phyloP scores from a whole-genome alignment of 2,113 vertebrate genomes.

The Pipra filicauda region DNA sequence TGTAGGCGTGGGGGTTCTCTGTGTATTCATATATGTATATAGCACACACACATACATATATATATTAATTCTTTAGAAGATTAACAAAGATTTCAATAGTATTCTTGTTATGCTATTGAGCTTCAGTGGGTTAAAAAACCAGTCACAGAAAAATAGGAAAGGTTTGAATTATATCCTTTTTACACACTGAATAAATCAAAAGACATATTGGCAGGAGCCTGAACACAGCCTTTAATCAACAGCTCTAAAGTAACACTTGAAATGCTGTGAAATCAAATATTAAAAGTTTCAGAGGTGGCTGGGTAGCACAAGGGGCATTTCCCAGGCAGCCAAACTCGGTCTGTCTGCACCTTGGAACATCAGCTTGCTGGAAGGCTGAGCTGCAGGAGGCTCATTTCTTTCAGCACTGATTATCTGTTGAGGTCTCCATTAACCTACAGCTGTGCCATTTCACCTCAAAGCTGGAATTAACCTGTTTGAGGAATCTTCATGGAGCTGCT shows the following conservation, averaged over 20 bases:
- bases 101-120: not conserved
- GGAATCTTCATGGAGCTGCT: not conserved
- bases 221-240: not conserved
- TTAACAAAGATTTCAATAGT: not conserved
- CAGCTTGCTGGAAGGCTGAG: not conserved
- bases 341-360: fast-evolving
- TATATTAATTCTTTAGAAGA: not conserved
- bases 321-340: not conserved
- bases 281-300: not conserved
- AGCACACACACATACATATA: too few relatives aligned
- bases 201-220: not conserved
- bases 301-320: not conserved
- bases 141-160: not conserved
- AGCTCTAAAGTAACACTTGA: not conserved
- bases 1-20: not conserved
- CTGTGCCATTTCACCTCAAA: not conserved
- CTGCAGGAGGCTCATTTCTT: not conserved
- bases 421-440: not conserved
- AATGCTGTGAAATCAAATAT: not conserved
- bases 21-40: fast-evolving
- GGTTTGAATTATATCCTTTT: not conserved
- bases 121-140: not conserved
- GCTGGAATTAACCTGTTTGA: not conserved
- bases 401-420: not conserved
- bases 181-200: not conserved